Percentiles rank a stretch among this genome's conserved stretches.
Evolutionary conservation across 2,113 vertebrate genomes (phyloP).

Genomic region (Mesoclemmys tuberculata): DNA sequence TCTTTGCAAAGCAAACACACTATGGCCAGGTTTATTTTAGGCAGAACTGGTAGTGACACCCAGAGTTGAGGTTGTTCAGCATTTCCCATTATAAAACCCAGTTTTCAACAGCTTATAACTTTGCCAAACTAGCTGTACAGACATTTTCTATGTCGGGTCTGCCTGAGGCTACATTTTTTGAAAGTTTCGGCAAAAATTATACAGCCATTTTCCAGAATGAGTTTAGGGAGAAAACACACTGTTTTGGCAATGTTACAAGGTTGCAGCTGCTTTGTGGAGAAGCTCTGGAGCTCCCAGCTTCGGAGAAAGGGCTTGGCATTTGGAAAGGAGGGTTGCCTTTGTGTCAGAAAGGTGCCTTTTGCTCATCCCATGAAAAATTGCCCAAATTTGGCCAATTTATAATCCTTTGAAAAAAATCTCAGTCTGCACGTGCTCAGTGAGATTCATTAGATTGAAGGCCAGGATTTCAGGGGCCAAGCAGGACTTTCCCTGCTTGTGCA

Average conservation of each 20-base stretch:
- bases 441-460: background rate
- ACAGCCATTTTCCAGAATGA: background rate
- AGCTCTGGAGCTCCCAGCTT: background rate
- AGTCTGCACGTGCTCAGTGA: background rate
- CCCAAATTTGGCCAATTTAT: background rate
- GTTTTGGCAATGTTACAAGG: background rate
- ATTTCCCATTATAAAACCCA: background rate
- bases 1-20: background rate
- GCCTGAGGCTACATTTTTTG: rapidly evolving
- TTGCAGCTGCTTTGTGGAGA: background rate
- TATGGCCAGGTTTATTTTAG: background rate
- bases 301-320: background rate
- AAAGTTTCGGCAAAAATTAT: background rate
- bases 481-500: background rate
- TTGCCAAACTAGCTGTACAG: rapidly evolving
- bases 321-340: background rate
- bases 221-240: background rate
- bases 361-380: background rate
- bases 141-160: background rate
- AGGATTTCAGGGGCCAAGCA: too few species aligned
- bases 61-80: background rate
- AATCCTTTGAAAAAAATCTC: background rate
- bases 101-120: background rate
- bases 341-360: background rate
- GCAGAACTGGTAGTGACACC: background rate